Percentiles rank a stretch among this genome's conserved stretches.
phyloP scores from a whole-genome alignment of 2,888 invertebrate genomes.

The Sinhomidia bicolor region DNA sequence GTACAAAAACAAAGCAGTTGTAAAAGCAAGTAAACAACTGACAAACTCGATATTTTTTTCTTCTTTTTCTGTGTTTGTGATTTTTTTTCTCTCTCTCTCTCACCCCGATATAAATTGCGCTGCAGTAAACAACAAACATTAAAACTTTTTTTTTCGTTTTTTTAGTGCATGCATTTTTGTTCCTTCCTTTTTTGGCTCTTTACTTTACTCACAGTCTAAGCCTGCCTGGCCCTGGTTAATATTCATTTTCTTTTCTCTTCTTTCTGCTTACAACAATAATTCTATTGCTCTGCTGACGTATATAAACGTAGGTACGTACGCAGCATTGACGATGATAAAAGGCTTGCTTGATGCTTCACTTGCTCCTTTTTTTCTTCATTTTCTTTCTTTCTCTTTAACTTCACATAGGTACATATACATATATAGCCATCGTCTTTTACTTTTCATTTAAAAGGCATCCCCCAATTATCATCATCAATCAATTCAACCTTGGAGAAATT shows the following conservation, averaged over 20 bases:
- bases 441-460: conserved; percentile 63
- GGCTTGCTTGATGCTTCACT: not conserved
- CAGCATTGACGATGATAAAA: conserved; percentile 26
- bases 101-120: not conserved
- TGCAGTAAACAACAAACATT: not conserved
- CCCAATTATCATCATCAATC: conserved; percentile 75
- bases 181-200: conserved; percentile 63
- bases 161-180: conserved; percentile 1
- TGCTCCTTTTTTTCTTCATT: not conserved
- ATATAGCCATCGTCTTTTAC: conserved; percentile 41
- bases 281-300: not conserved
- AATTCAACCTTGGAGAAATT: conserved; percentile 72
- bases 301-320: not conserved
- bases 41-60: not conserved
- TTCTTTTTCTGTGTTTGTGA: not conserved
- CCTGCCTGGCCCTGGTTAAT: conserved; percentile 27
- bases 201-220: not conserved
- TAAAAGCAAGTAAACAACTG: no score
- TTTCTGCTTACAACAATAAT: not conserved
- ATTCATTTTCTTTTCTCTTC: not conserved
- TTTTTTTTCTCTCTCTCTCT: not conserved
- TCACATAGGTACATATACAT: no score
- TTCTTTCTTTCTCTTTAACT: not conserved
- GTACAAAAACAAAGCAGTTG: not conserved
- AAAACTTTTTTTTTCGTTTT: not conserved